Evolutionary conservation across 2,888 invertebrate genomes (phyloP).

Genomic region (Aproaerema taeniolella): DNA sequence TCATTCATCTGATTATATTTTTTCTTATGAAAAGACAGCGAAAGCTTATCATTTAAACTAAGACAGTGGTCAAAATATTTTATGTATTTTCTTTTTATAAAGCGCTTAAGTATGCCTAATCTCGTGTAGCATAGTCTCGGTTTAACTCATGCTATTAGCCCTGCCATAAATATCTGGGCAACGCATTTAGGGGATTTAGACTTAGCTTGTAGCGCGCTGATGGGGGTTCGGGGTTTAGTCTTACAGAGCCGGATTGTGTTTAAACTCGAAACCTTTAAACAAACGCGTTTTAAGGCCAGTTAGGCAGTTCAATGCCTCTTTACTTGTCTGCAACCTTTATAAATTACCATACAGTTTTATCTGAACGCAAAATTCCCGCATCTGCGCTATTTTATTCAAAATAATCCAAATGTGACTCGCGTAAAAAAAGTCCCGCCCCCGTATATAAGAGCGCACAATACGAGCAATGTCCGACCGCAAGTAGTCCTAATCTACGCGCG

Average conservation of each 20-base stretch:
- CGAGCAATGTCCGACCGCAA: constrained; percentile 12
- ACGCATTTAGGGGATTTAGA: constrained; percentile 69
- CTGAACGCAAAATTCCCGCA: too few relatives aligned
- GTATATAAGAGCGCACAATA: constrained; percentile 17
- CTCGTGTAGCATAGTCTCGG: constrained; percentile 30
- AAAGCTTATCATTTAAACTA: constrained; percentile 48
- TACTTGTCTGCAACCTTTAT: too few relatives aligned
- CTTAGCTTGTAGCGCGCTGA: constrained; percentile 62
- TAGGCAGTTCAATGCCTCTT: not conserved
- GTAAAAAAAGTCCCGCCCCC: too few relatives aligned
- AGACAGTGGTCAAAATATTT: constrained; percentile 24
- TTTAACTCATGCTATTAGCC: constrained; percentile 64
- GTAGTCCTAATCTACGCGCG: constrained; percentile 51
- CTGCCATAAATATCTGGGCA: constrained; percentile 69
- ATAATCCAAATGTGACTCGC: too few relatives aligned
- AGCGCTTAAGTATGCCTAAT: not conserved
- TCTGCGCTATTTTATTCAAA: too few relatives aligned
- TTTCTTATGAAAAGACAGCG: constrained; percentile 45
- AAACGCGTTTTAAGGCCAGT: not conserved
- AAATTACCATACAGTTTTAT: too few relatives aligned
- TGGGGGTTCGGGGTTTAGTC: constrained; percentile 44
- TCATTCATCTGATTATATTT: constrained; percentile 63
- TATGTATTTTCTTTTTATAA: not conserved
- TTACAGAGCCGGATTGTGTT: not conserved
- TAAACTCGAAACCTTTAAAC: not conserved